These are phyloP conservation scores for Polypedilum pembai DNA, from an alignment of 1,140 invertebrate genomes.

Conservation along the genomic window DNA sequence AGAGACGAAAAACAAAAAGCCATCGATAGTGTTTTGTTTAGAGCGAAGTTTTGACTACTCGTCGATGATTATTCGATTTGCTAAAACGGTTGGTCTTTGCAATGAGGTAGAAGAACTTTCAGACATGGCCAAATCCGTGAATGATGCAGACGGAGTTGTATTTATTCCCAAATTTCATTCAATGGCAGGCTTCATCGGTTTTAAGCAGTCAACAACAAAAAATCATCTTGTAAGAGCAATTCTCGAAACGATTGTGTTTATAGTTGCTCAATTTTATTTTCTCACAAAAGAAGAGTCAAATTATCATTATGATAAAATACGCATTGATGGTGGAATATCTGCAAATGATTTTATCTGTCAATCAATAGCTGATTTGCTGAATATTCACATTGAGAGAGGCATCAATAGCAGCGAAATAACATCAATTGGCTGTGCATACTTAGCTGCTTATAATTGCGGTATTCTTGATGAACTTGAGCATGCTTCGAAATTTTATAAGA, in stretches of 20 bases:
- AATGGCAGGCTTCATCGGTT: slow-evolving; percentile 74
- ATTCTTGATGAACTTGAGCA: background rate
- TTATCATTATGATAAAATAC: slow-evolving; percentile 51
- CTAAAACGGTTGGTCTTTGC: slow-evolving; percentile 64
- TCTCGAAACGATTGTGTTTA: slow-evolving; percentile 80
- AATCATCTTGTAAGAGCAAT: slow-evolving; percentile 74
- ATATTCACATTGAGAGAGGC: slow-evolving; percentile 62
- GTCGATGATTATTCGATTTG: slow-evolving; percentile 84
- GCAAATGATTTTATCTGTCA: slow-evolving; percentile 86
- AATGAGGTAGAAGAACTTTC: slow-evolving; percentile 59
- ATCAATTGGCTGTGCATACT: slow-evolving; percentile 67
- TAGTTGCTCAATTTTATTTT: slow-evolving; percentile 67
- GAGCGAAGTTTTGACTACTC: slow-evolving; percentile 84
- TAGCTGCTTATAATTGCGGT: slow-evolving; percentile 74
- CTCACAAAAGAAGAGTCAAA: slow-evolving; percentile 58
- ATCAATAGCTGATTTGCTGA: slow-evolving; percentile 72
- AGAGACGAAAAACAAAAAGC: slow-evolving; percentile 29
- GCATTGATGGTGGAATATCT: slow-evolving; percentile 90
- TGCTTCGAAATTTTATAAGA: background rate
- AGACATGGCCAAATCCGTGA: slow-evolving; percentile 61
- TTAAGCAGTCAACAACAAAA: slow-evolving; percentile 69
- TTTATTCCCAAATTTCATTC: slow-evolving; percentile 87
- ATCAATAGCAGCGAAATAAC: slow-evolving; percentile 59
- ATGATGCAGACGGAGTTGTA: slow-evolving; percentile 72
- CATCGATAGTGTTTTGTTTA: slow-evolving; percentile 60